A percentile compares a stretch with the other conserved stretches of the same genome.
These are phyloP conservation scores for Hippopotamyrus pictus DNA, from an alignment of 2,797 vertebrate species.

Conservation along the genomic window DNA sequence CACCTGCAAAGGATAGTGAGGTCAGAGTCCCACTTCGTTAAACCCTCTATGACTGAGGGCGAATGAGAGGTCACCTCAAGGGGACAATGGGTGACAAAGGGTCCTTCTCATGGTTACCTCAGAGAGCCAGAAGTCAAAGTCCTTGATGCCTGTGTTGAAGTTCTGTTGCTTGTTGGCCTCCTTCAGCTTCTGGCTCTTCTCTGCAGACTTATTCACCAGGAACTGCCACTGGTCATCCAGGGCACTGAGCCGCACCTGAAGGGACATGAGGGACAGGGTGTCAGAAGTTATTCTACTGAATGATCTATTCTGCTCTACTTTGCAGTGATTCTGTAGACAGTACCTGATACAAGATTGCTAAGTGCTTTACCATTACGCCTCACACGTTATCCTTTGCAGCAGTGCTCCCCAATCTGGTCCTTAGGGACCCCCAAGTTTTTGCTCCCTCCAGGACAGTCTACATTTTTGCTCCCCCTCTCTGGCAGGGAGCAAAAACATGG, in stretches of 20 bases:
- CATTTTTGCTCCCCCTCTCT: background rate
- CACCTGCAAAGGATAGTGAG: conserved; percentile 60
- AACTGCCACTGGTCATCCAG: conserved; percentile 96
- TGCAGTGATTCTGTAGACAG: background rate
- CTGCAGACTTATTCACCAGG: conserved; percentile 93
- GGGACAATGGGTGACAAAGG: background rate
- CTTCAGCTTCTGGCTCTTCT: conserved; percentile 97
- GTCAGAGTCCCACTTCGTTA: background rate
- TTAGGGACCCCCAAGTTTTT: background rate
- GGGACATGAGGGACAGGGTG: background rate
- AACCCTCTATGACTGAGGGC: background rate
- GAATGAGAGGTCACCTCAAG: background rate
- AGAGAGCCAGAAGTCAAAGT: conserved; percentile 98
- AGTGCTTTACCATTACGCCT: background rate
- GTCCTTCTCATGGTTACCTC: conserved; percentile 64
- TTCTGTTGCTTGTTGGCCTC: conserved; percentile 99
- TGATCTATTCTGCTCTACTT: background rate
- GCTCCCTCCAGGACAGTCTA: background rate
- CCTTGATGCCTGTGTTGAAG: conserved; percentile 98
- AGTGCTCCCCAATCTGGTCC: background rate
- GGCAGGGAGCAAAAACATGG: background rate
- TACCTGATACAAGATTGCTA: background rate
- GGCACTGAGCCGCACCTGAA: conserved; percentile 77
- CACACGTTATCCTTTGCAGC: background rate
- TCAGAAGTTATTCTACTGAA: background rate